These are phyloP conservation scores for Zaprionus ghesquierei DNA, from an alignment of 1,140 invertebrate genomes.

Conservation along the genomic window DNA sequence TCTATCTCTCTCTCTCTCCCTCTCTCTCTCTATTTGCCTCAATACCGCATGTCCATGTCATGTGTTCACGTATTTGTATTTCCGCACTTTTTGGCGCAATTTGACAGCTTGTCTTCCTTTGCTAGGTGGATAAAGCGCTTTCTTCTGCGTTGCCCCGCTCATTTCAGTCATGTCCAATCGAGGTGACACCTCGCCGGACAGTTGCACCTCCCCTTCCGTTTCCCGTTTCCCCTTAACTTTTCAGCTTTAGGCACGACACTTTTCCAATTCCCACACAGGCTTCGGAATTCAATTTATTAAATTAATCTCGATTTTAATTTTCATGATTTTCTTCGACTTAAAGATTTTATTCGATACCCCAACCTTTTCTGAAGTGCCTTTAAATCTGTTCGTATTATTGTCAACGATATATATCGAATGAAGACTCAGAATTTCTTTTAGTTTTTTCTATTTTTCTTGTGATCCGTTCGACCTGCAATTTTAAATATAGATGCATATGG, in stretches of 20 bases:
- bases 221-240: background rate
- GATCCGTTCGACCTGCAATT: too few species aligned
- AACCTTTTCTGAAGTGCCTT: background rate
- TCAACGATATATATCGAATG: too few species aligned
- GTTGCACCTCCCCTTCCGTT: background rate
- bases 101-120: background rate
- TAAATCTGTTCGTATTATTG: too few species aligned
- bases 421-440: too few species aligned
- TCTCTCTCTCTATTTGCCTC: background rate
- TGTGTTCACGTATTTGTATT: background rate
- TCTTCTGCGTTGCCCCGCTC: background rate
- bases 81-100: background rate
- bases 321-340: background rate
- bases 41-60: background rate
- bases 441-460: too few species aligned
- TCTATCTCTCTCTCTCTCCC: background rate
- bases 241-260: background rate
- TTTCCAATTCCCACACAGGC: background rate
- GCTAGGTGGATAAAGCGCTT: background rate
- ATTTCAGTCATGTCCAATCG: constrained; percentile 7
- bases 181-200: background rate
- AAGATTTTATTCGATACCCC: background rate
- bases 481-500: too few species aligned
- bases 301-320: background rate
- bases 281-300: background rate